Evolutionary conservation across 2,888 invertebrate species (phyloP).

Genomic region (Agrochola circellaris): DNA sequence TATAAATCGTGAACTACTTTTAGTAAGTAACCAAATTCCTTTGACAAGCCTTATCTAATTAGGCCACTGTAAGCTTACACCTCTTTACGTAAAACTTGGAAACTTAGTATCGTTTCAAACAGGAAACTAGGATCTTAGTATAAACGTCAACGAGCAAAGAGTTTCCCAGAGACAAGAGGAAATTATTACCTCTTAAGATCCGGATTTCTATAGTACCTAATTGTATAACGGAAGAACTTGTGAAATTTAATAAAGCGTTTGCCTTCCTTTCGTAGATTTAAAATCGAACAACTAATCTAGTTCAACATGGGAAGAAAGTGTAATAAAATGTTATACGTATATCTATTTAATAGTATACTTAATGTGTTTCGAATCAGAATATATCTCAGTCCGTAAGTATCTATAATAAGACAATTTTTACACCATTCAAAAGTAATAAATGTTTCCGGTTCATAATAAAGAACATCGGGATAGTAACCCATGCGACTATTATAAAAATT

Average conservation of each 20-base stretch:
- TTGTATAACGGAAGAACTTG: constrained; percentile 38
- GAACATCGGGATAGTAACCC: constrained; percentile 83
- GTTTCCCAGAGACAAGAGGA: constrained; percentile 46
- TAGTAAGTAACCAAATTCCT: not conserved
- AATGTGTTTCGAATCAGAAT: constrained; percentile 19
- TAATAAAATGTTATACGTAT: constrained; percentile 20
- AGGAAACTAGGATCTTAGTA: not conserved
- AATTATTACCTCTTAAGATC: constrained; percentile 36
- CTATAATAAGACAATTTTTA: constrained; percentile 75
- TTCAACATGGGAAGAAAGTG: constrained; percentile 23
- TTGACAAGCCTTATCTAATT: not conserved
- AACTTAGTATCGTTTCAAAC: not conserved
- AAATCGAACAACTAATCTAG: constrained; percentile 34
- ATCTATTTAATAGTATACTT: constrained; percentile 14
- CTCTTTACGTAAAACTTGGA: not conserved
- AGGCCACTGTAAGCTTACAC: not conserved
- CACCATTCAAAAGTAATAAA: constrained; percentile 84
- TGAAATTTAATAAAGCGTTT: constrained; percentile 34
- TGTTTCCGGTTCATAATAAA: constrained; percentile 89
- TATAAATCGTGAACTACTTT: not conserved
- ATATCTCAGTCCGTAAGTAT: constrained; percentile 3
- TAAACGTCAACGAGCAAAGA: constrained; percentile 8
- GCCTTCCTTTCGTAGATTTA: constrained; percentile 37
- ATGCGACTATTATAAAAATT: constrained; percentile 88
- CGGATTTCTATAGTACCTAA: constrained; percentile 35